Base-by-base conservation (phyloP, 2,113 vertebrate species). In the Actenoides hombroni region DNA sequence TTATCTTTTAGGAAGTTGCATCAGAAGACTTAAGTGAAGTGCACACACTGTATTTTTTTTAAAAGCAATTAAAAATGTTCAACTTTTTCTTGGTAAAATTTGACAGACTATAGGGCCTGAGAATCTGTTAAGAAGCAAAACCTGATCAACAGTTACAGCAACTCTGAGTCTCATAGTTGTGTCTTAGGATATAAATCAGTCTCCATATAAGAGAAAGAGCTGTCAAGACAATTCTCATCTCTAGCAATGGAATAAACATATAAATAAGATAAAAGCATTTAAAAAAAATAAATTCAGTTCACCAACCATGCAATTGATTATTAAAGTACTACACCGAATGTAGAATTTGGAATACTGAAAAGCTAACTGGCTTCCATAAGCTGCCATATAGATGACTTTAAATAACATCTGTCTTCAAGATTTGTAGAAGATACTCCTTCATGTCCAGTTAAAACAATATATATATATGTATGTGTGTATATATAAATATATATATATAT, bases 201-300 rank as follows among this genome's bases (percentile, higher is more conserved):
- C 85, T 87, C 68, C 24, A 40, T 44, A 35, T 14, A 48, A 31
- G 49, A 95, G 59, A 68, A 63, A 73, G 75, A 92, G 49, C 70
- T 85, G 61, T 53, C 64, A 87, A 44, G 35, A 80, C 18, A 88
- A 49, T 90, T 63, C 10, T 92, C 12, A 10, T 73, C 29, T 85
- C 56, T 40, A 80, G 70, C 60, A 78, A 10, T 46, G 10, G 71
- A 94, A 94, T 94, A 94, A 96, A 88, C 89, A 51, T 31, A 91
- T 94, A 88, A 92, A 91, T 68, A 92, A 96, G 63, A 95, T 70
- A 64, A 94, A 94, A 90, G 46, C 44, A 61, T 79, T 73, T 61
- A 74, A 84, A 79, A 64, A 57, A 86, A 86, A 69, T 59, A 96
- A 83, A 94, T 94, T 77, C 75, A 40, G 33, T 57, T 56, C 54